phyloP scores from a whole-genome alignment of 2,797 vertebrate species.

The Botia kubotai region DNA sequence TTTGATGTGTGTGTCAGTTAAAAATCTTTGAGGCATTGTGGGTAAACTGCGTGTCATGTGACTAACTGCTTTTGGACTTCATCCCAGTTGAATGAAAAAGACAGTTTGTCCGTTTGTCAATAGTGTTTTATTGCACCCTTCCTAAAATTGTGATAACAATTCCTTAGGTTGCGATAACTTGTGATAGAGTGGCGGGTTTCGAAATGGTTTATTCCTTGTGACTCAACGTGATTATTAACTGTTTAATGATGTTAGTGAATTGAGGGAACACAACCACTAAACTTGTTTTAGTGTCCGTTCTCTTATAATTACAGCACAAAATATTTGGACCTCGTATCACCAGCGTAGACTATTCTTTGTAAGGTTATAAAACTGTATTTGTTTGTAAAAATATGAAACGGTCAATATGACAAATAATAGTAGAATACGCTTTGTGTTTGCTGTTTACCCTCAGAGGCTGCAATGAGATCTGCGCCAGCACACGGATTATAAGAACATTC shows the following conservation, averaged over 20 bases:
- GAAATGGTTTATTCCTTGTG: not conserved
- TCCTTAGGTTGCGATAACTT: constrained; percentile 25
- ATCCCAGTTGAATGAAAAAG: constrained; percentile 30
- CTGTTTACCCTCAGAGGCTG: not conserved
- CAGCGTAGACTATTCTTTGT: not conserved
- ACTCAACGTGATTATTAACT: constrained; percentile 17
- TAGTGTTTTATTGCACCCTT: constrained; percentile 25
- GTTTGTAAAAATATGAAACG: not conserved
- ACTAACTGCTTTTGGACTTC: constrained; percentile 45
- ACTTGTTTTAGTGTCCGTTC: not conserved
- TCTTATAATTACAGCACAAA: not conserved
- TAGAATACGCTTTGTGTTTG: not conserved
- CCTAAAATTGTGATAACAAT: constrained; percentile 20
- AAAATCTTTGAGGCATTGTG: constrained; percentile 17
- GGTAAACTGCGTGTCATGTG: constrained; percentile 3
- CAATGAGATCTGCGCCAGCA: constrained; percentile 28
- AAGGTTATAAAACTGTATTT: not conserved
- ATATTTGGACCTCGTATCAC: not conserved
- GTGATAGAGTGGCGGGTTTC: not conserved
- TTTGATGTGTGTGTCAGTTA: constrained; percentile 42
- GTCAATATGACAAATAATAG: too few relatives aligned
- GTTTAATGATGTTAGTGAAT: not conserved
- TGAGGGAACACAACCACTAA: not conserved
- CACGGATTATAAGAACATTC: constrained; percentile 35
- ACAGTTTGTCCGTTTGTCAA: constrained; percentile 35